These are phyloP conservation scores for Nebria brevicollis DNA, from an alignment of 2,888 invertebrate genomes.

Conservation along the genomic window DNA sequence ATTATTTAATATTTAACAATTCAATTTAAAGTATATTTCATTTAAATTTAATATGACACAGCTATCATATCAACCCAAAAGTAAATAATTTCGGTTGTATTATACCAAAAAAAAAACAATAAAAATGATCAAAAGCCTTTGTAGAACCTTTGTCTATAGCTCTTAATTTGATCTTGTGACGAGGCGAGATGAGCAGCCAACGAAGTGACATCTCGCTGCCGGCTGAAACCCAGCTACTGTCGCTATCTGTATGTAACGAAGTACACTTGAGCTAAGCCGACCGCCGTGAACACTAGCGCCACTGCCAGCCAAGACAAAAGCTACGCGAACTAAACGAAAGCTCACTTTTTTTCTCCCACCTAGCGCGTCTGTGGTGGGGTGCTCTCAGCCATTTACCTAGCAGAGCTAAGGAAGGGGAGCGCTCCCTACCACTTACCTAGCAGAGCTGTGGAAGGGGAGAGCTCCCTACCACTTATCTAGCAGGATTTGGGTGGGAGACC, in stretches of 20 bases:
- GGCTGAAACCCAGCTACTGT: constrained; percentile 15
- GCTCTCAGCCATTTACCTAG: background rate
- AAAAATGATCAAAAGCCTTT: background rate
- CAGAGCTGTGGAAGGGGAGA: background rate
- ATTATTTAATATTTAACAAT: too few relatives aligned
- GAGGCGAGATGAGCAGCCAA: background rate
- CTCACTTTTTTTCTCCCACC: constrained; percentile 8
- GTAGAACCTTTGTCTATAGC: background rate
- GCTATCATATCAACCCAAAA: background rate
- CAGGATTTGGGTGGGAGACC: background rate
- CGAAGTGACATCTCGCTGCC: constrained; percentile 1
- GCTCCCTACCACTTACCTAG: background rate
- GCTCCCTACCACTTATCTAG: background rate
- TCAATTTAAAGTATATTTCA: too few relatives aligned
- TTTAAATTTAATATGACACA: too few relatives aligned
- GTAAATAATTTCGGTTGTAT: background rate
- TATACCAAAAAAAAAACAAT: background rate
- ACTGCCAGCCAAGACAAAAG: constrained; percentile 11
- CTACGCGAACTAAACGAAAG: constrained; percentile 36
- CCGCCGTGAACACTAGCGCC: constrained; percentile 9
- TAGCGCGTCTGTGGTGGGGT: background rate
- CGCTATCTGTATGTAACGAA: constrained; percentile 34
- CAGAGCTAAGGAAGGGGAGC: background rate
- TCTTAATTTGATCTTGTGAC: constrained; percentile 5
- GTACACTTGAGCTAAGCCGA: constrained; percentile 30